Conservation (phyloP, 2,888 invertebrate species). For the Mechanitis mazaeus region DNA sequence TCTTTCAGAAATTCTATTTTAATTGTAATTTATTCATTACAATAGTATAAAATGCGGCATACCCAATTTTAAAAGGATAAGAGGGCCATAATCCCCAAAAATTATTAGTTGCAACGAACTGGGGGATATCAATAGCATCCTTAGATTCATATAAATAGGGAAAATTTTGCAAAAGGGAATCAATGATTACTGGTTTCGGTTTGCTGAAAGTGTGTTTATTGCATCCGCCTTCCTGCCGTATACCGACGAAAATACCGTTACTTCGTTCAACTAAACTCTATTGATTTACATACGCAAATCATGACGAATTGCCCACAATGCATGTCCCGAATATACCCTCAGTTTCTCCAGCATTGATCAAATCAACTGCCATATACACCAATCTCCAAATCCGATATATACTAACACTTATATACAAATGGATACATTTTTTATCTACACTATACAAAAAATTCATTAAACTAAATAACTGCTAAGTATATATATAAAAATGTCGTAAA, state of each 20-base stretch:
- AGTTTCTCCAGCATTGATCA: conserved; percentile 38
- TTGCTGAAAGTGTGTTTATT: conserved; percentile 71
- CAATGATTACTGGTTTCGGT: conserved; percentile 39
- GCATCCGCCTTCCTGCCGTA: conserved; percentile 72
- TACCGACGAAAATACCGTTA: conserved; percentile 74
- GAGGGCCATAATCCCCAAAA: conserved; percentile 14
- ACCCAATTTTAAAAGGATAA: not conserved
- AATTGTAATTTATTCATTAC: not conserved
- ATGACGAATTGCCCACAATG: conserved; percentile 71
- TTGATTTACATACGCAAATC: conserved; percentile 75
- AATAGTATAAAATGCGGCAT: not conserved
- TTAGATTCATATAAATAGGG: conserved; percentile 5
- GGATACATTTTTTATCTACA: too few species aligned
- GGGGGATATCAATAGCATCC: not conserved
- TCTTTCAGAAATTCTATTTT: too few species aligned
- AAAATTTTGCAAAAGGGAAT: conserved; percentile 5
- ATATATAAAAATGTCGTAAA: too few species aligned
- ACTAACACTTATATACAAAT: too few species aligned
- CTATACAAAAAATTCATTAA: too few species aligned
- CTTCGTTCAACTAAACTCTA: conserved; percentile 66
- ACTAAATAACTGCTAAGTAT: too few species aligned
- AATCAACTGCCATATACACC: too few species aligned
- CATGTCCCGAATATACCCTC: conserved; percentile 57
- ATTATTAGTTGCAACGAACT: conserved; percentile 14
- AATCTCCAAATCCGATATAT: too few species aligned